Conservation (phyloP, 2,888 invertebrate genomes). For the Leucoma salicis region DNA sequence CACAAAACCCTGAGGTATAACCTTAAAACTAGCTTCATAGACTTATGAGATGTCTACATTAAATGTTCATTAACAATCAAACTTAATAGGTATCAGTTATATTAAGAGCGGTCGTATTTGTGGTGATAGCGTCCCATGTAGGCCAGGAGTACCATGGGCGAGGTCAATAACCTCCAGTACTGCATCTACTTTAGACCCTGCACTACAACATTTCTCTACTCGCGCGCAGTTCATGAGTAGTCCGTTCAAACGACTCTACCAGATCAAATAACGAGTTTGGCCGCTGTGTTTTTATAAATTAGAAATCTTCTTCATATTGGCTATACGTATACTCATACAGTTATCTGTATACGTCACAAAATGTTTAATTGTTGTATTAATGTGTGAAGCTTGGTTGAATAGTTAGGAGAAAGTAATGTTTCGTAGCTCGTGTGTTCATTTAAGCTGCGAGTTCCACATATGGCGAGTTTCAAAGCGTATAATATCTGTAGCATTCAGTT, state of each 20-base stretch:
- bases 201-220: conserved; percentile 65
- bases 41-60: too few relatives aligned
- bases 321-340: conserved; percentile 17
- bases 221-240: conserved; percentile 50
- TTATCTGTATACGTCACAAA: conserved; percentile 31
- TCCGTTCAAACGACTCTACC: conserved; percentile 41
- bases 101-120: conserved; percentile 33
- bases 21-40: too few relatives aligned
- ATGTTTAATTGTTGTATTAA: conserved; percentile 40
- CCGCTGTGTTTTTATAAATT: conserved; percentile 36
- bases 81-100: conserved; percentile 42
- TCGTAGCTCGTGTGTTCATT: conserved; percentile 31
- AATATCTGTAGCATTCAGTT: too few relatives aligned
- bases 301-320: conserved; percentile 38
- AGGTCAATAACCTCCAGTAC: conserved; percentile 60
- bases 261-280: conserved; percentile 45
- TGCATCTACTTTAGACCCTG: conserved; percentile 54
- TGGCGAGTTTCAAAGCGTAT: conserved; percentile 8
- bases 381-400: conserved; percentile 47
- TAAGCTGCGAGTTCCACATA: conserved; percentile 19
- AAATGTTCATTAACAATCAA: conserved; percentile 27
- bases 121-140: conserved; percentile 50
- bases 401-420: conserved; percentile 47
- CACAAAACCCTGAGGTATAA: too few relatives aligned
- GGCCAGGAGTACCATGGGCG: conserved; percentile 73